Base-by-base conservation (phyloP, 2,113 vertebrate species). In the Hippocampus zosterae region DNA sequence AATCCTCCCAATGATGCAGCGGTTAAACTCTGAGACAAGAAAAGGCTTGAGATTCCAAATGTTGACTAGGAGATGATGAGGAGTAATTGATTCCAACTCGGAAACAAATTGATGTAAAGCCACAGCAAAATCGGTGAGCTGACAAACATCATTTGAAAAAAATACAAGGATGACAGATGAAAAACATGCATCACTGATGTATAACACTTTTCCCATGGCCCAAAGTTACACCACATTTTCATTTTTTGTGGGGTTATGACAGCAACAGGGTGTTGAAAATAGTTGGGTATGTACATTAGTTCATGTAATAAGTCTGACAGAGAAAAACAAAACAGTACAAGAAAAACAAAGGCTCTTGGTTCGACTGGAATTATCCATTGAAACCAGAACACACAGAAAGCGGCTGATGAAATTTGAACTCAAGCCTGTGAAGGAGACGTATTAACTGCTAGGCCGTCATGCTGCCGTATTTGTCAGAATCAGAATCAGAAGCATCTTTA, bases 1-100 rank as follows among this genome's bases (percentile, higher is more conserved):
- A 83, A 81, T 87, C 69, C 65, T 10, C 48, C 12, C 68, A 33
- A 60, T 68, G 57, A 69, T 41, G 55, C 12, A 73, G 75, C 55
- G 70, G 82, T 80, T 83, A 59, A 77, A 64, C 68, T 67, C 55
- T 67, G 76, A 78, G 65, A 75, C 41, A 56, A 56, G 65, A 65
- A 70, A 75, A 83, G 75, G 80, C 76, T 15, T 76, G 78, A 61
- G 81, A 77, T 5, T 40, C 70, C 50, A 57, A 78, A 59, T 46
- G 37, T 68, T 80, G 60, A 70, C 72, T 9, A 40, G 68, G 69
- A 75, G 46, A 60, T 40, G 70, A 52, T 70, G 67, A 75, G 23
- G 50, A 69, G 4, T 2, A 42, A 50, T 62, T n/a, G 25, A 79
- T 81, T 79, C 69, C 72, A 69, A 64, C 19, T 68, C 29, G 68